Base-by-base conservation (phyloP, 2,888 invertebrate genomes). In the Drosophila fulvimacula region DNA sequence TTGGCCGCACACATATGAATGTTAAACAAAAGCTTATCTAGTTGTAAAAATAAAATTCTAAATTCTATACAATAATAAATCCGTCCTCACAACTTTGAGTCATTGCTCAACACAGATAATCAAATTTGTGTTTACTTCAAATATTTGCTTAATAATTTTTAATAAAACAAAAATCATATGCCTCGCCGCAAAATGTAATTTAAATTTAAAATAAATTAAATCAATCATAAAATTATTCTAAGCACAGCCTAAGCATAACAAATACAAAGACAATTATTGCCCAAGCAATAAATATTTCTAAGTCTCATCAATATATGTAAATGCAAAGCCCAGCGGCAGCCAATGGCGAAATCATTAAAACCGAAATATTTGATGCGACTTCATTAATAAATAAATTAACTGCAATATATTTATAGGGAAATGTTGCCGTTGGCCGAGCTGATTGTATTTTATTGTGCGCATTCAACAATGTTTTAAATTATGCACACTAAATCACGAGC, bases 401-500 rank as follows among this genome's bases (percentile, higher is more conserved):
- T 27, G n/a, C 15, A 36, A 36, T 42, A 30, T 44, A 52, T 61
- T 51, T 46, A 53, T 63, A 21, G 38, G 13, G 6, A 21, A 67
- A 49, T 27, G 48, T 56, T 30, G 21, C 27, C 21, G 30, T 11
- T 58, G 44, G 21, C 42, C 48, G 11, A 27, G 59, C 42, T 70
- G 59, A 57, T 44, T 41, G 30, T 38, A 70, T 58, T 71, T 36
- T 51, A 71, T 62, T 46, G 46, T 41, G 17, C 41, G 56, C 46
- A 57, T 57, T 39, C 48, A 53, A 60, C 71, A 65, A 66, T 71
- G 66, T 56, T 62, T 44, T 27, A 73, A 73, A 73, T 62, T 56
- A 58, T 63, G 53, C 63, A 61, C 51, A 73, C 46, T 76, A 73
- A 69, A 76, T 76, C 79, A 76, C 30, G 38, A 51, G 46, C 11